phyloP scores from a whole-genome alignment of 2,113 vertebrate genomes.

The Calonectris borealis region DNA sequence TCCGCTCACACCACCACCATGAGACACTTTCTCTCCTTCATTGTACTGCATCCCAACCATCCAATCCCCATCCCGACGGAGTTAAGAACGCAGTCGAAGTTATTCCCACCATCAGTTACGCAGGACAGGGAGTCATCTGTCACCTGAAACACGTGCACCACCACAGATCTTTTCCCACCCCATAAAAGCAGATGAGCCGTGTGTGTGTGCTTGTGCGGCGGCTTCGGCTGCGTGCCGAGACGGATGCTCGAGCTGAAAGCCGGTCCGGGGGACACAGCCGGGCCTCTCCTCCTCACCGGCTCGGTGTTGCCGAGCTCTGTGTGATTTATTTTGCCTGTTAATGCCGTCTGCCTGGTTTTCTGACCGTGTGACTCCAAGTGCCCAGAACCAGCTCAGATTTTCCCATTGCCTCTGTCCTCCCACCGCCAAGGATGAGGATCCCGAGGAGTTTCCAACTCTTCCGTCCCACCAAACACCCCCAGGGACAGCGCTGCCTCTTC shows the following conservation, averaged over 20 bases:
- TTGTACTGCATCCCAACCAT: not conserved
- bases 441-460: not conserved
- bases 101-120: not conserved
- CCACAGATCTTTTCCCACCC: not conserved
- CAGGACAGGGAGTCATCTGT: not conserved
- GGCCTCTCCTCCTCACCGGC: not conserved
- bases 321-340: not conserved
- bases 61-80: not conserved
- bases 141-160: not conserved
- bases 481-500: not conserved
- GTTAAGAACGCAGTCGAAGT: not conserved
- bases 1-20: not conserved
- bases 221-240: not conserved
- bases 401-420: not conserved
- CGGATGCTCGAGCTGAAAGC: not conserved
- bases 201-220: not conserved
- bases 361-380: not conserved
- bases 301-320: accelerated
- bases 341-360: accelerated
- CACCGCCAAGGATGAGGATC: not conserved
- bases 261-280: accelerated
- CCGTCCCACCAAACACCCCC: not conserved
- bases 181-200: not conserved
- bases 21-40: not conserved
- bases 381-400: not conserved